Evolutionary conservation across 2,113 vertebrate species (phyloP).

Genomic region (Epinephelus lanceolatus): DNA sequence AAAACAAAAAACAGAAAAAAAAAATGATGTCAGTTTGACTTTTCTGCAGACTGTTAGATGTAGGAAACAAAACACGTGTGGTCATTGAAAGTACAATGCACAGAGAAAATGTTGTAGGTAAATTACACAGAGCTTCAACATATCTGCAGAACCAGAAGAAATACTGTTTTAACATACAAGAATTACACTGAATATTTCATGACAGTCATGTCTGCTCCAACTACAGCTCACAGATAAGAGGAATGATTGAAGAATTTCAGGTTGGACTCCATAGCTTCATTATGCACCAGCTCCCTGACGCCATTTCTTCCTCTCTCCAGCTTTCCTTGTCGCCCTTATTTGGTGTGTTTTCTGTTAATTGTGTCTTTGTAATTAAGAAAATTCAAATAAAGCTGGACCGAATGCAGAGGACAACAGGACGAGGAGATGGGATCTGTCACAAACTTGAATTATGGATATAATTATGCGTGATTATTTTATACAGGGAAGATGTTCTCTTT

Average conservation of each 20-base stretch:
- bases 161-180: conserved; percentile 50
- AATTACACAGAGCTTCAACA: conserved; percentile 22
- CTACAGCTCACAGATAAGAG: conserved; percentile 70
- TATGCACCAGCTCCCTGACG: conserved; percentile 44
- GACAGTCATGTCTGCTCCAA: conserved; percentile 58
- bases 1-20: conserved; percentile 76
- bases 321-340: conserved; percentile 84
- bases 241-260: conserved; percentile 67
- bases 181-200: conserved; percentile 70
- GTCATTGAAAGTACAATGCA: conserved; percentile 24
- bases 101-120: conserved; percentile 22
- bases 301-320: conserved; percentile 25
- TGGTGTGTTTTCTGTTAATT: conserved; percentile 91
- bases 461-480: conserved; percentile 99
- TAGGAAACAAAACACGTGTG: conserved; percentile 44
- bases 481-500: conserved; percentile 98
- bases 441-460: conserved; percentile 99
- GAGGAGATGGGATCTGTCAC: conserved; percentile 99
- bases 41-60: conserved; percentile 52
- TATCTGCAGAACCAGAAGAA: conserved; percentile 44
- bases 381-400: conserved; percentile 93
- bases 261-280: conserved; percentile 63
- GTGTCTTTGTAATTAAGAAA: conserved; percentile 90
- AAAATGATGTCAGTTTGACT: conserved; percentile 33
- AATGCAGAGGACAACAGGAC: conserved; percentile 97